These are phyloP conservation scores for Drosophila prosaltans DNA, from an alignment of 1,140 invertebrate genomes.

Conservation along the genomic window DNA sequence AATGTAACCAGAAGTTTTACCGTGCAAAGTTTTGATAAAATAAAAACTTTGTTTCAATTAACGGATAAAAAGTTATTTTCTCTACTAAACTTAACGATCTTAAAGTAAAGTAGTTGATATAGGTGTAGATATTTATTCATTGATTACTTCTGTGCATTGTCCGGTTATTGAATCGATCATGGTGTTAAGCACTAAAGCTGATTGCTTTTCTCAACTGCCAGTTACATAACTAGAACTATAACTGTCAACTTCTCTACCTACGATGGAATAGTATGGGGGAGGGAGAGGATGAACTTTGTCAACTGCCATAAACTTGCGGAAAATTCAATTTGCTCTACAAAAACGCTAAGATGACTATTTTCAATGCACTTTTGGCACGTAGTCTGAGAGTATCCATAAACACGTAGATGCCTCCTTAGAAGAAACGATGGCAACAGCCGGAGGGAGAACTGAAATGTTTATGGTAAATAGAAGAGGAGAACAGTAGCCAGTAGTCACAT, in stretches of 20 bases:
- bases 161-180: background rate
- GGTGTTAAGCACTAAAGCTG: slow-evolving; percentile 35
- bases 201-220: slow-evolving; percentile 45
- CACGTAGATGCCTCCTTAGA: slow-evolving; percentile 14
- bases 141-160: too few relatives aligned
- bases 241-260: too few relatives aligned
- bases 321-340: slow-evolving; percentile 66
- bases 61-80: background rate
- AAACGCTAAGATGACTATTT: slow-evolving; percentile 43
- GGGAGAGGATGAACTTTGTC: background rate
- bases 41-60: background rate
- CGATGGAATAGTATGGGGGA: too few relatives aligned
- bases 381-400: slow-evolving; percentile 31
- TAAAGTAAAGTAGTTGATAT: too few relatives aligned
- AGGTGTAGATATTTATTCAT: too few relatives aligned
- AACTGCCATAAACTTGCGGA: slow-evolving; percentile 39
- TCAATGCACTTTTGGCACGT: slow-evolving; percentile 70
- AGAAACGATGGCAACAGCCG: slow-evolving; percentile 24
- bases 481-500: slow-evolving; percentile 4
- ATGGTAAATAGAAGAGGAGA: slow-evolving; percentile 30
- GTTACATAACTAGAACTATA: too few relatives aligned
- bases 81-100: too few relatives aligned
- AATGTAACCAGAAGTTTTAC: too few relatives aligned
- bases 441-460: slow-evolving; percentile 49
- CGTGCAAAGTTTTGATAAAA: background rate